These are phyloP conservation scores for Acanthaster planci DNA, from an alignment of 35 echinoderm and acorn worm species.

Conservation along the genomic window DNA sequence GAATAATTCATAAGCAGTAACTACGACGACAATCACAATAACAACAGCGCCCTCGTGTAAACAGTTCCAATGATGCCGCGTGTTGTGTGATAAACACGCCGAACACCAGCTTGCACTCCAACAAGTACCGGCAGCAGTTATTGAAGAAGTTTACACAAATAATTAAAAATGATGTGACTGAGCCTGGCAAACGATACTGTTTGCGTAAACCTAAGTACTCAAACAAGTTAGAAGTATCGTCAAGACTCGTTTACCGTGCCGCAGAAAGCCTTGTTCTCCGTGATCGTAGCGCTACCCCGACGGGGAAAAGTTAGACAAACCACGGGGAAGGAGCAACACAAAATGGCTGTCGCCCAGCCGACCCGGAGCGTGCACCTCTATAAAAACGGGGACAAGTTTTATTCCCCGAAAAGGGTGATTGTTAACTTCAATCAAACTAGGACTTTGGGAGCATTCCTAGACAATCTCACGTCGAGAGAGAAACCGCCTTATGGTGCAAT, in stretches of 20 bases:
- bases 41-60: slow-evolving; percentile 30
- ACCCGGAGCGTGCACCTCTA: slow-evolving; percentile 77
- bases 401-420: slow-evolving; percentile 64
- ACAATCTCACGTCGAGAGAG: slow-evolving; percentile 62
- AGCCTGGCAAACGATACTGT: too few species aligned
- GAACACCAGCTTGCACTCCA: too few species aligned
- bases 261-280: too few species aligned
- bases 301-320: background rate
- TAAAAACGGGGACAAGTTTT: slow-evolving; percentile 81
- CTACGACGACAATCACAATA: slow-evolving; percentile 18
- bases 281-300: too few species aligned
- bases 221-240: too few species aligned
- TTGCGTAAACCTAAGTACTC: too few species aligned
- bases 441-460: slow-evolving; percentile 75
- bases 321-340: background rate
- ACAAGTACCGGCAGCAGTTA: too few species aligned
- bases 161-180: slow-evolving; percentile 16
- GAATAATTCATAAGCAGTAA: slow-evolving; percentile 17
- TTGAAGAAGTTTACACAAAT: background rate
- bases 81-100: too few species aligned
- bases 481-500: slow-evolving; percentile 60
- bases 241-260: too few species aligned
- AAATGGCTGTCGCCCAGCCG: slow-evolving; percentile 52
- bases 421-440: slow-evolving; percentile 65
- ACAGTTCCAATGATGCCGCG: background rate